These are phyloP conservation scores for Megaleporinus macrocephalus DNA, from an alignment of 2,113 vertebrate genomes.

Conservation along the genomic window DNA sequence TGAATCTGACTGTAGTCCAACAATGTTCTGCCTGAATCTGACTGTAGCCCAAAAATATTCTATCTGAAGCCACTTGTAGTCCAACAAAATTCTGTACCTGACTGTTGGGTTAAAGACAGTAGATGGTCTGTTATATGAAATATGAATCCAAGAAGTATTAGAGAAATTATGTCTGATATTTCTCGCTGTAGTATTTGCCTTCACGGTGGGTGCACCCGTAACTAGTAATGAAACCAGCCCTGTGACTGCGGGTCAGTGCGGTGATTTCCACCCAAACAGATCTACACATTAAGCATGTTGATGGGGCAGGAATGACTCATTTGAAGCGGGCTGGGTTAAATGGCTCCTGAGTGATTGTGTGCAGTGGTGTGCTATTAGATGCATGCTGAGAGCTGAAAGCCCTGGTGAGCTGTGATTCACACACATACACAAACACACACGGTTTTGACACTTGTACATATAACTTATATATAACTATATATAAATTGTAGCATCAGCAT, in stretches of 20 bases:
- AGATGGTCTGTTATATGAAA: too few species aligned
- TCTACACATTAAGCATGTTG: constrained; percentile 11
- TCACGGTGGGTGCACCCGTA: not conserved
- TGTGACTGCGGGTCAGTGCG: not conserved
- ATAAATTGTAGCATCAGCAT: too few species aligned
- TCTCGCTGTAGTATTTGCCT: not conserved
- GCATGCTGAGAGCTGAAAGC: not conserved
- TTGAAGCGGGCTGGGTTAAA: not conserved
- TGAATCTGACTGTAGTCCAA: too few species aligned
- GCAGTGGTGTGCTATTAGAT: not conserved
- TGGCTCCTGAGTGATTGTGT: constrained; percentile 11
- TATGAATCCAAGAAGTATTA: too few species aligned
- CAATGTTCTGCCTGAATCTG: too few species aligned
- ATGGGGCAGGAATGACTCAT: constrained; percentile 8
- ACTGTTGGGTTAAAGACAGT: too few species aligned
- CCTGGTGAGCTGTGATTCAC: not conserved
- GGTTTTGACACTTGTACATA: not conserved
- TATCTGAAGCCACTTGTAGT: too few species aligned
- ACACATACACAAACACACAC: not conserved
- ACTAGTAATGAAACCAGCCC: constrained; percentile 10
- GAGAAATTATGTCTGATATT: not conserved
- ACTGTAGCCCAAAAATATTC: too few species aligned
- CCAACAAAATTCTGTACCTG: too few species aligned
- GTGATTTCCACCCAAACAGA: constrained; percentile 19
- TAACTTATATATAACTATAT: too few species aligned